A percentile compares a stretch with the other conserved stretches of the same genome.
Conservation (phyloP, 2,113 vertebrate species). For the Nanorana parkeri region DNA sequence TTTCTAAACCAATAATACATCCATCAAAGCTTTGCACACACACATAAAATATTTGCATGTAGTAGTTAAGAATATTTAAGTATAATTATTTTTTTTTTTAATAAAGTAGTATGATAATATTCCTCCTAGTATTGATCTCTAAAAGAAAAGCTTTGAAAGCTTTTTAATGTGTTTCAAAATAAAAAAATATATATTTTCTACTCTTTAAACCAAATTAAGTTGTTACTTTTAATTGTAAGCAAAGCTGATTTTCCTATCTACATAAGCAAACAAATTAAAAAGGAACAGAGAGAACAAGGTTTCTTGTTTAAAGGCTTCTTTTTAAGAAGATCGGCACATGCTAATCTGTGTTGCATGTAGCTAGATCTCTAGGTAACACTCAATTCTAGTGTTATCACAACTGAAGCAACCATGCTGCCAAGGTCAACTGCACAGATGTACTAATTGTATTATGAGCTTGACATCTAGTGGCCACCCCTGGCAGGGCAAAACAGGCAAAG, state of each 20-base stretch:
- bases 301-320: slow-evolving; percentile 65
- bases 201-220: not conserved
- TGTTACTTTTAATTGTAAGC: not conserved
- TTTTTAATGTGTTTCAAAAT: no score
- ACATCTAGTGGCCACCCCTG: slow-evolving; percentile 87
- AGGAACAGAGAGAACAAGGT: slow-evolving; percentile 52
- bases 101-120: not conserved
- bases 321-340: slow-evolving; percentile 65
- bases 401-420: slow-evolving; percentile 78
- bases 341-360: slow-evolving; percentile 63
- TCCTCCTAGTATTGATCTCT: not conserved
- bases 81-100: no score
- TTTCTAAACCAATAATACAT: not conserved
- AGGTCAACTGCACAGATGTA: slow-evolving; percentile 91
- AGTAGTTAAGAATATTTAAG: not conserved
- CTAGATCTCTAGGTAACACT: slow-evolving; percentile 73
- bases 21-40: not conserved
- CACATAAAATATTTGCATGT: no score
- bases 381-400: slow-evolving; percentile 76
- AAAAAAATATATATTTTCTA: not conserved
- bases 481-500: slow-evolving; percentile 88
- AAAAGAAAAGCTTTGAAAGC: not conserved
- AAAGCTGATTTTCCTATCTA: not conserved
- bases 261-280: not conserved
- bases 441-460: slow-evolving; percentile 94